Percentiles rank a stretch among this genome's conserved stretches.
Conservation (phyloP, 2,888 invertebrate species). For the Mesoligia furuncula region DNA sequence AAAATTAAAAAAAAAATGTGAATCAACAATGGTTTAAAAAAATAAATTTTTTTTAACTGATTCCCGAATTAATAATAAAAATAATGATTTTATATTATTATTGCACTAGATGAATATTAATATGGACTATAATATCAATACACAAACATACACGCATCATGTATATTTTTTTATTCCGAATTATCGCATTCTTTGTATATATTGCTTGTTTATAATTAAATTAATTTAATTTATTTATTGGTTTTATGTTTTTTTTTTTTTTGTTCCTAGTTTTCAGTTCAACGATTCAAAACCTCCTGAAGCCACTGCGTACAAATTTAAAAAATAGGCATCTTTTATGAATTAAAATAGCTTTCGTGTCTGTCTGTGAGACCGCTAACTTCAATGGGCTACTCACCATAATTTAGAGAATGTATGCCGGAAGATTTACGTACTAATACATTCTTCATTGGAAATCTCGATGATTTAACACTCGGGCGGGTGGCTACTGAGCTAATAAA, state of each 20-base stretch:
- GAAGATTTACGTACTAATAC: too few relatives aligned
- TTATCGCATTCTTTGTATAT: constrained; percentile 63
- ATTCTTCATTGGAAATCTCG: not conserved
- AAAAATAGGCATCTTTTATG: not conserved
- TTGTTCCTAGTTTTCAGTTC: not conserved
- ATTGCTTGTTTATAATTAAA: constrained; percentile 65
- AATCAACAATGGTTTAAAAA: not conserved
- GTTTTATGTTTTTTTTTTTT: constrained; percentile 43
- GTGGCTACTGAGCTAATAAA: not conserved
- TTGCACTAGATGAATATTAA: not conserved
- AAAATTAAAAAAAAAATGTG: not conserved
- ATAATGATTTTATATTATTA: not conserved
- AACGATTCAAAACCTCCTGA: not conserved
- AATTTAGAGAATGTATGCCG: not conserved
- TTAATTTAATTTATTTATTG: constrained; percentile 60
- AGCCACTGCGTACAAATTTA: not conserved
- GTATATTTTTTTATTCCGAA: constrained; percentile 58
- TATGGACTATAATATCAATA: constrained; percentile 40
- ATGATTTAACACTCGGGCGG: not conserved
- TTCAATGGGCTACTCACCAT: not conserved
- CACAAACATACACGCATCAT: constrained; percentile 34
- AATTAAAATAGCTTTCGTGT: not conserved
- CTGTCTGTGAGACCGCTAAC: not conserved
- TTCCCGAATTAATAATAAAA: not conserved
- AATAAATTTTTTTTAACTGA: too few relatives aligned